Evolutionary conservation across 2,888 invertebrate species (phyloP).

Genomic region (Parapristionchus giblindavisi): DNA sequence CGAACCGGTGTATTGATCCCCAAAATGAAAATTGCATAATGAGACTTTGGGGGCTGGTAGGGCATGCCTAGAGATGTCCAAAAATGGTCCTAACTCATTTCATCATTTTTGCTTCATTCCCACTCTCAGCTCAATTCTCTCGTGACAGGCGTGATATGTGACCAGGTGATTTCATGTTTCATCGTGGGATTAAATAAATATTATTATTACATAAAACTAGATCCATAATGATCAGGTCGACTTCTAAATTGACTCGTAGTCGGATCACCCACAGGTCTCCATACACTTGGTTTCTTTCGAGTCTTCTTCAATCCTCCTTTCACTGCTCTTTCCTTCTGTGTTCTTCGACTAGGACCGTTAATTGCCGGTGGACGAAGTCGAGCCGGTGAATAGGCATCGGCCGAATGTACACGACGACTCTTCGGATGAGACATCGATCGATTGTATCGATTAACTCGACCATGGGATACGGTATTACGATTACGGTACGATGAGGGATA

Average conservation of each 20-base stretch:
- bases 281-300: neutral
- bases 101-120: neutral
- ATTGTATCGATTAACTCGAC: no score
- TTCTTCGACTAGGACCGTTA: neutral
- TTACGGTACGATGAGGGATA: no score
- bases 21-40: no score
- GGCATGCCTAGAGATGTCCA: no score
- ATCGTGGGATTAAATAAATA: conserved; percentile 8
- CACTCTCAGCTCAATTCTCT: neutral
- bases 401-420: no score
- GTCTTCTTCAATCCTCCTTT: conserved; percentile 18
- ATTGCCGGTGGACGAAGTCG: neutral
- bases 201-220: no score
- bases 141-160: conserved; percentile 13
- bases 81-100: neutral
- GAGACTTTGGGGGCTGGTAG: no score
- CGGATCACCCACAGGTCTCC: conserved; percentile 17
- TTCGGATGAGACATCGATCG: no score
- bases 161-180: neutral
- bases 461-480: no score
- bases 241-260: conserved; percentile 3
- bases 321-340: conserved; percentile 1
- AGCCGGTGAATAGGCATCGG: neutral
- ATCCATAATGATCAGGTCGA: conserved; percentile 6
- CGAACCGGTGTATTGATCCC: no score